Conservation (phyloP, 2,888 invertebrate genomes). For the Diogma glabrata region DNA sequence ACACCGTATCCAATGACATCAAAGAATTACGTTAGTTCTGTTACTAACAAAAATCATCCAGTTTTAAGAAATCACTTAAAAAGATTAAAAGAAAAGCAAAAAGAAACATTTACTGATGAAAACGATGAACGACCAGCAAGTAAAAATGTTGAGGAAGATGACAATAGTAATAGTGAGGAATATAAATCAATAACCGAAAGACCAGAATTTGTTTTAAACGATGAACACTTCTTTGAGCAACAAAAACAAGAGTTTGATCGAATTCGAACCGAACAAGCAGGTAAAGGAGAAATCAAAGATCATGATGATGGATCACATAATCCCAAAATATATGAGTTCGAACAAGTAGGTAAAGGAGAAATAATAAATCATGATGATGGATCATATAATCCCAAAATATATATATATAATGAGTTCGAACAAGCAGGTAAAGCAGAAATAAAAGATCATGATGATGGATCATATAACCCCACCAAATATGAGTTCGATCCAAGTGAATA, state of each 20-base stretch:
- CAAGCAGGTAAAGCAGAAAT: not conserved
- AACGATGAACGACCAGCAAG: slow-evolving; percentile 41
- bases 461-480: not conserved
- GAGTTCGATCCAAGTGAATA: not conserved
- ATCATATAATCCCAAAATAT: not conserved
- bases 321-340: too few species aligned
- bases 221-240: not conserved
- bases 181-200: too few species aligned
- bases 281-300: not conserved
- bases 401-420: not conserved
- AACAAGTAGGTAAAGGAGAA: too few species aligned
- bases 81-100: slow-evolving; percentile 37
- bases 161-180: not conserved
- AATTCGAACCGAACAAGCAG: not conserved
- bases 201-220: too few species aligned
- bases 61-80: slow-evolving; percentile 31
- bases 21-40: not conserved
- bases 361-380: too few species aligned
- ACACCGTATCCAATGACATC: not conserved
- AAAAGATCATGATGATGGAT: not conserved
- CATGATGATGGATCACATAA: too few species aligned
- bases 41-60: slow-evolving; percentile 1
- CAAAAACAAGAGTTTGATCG: not conserved
- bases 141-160: slow-evolving; percentile 12
- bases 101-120: slow-evolving; percentile 38